Evolutionary conservation across 2,888 invertebrate genomes (phyloP).

Genomic region (Drosophila algonquin): DNA sequence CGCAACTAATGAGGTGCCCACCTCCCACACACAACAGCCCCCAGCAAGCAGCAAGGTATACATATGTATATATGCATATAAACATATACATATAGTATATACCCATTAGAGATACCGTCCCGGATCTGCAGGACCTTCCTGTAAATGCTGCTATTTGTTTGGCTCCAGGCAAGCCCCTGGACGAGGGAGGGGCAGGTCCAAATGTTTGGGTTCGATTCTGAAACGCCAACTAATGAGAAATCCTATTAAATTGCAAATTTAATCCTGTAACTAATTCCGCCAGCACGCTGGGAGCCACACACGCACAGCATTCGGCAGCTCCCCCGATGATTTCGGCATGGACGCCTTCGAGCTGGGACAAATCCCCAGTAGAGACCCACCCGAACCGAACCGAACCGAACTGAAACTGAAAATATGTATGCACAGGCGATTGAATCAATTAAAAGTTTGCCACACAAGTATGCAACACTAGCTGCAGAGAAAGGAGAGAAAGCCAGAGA

Average conservation of each 20-base stretch:
- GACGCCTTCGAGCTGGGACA: constrained; percentile 1
- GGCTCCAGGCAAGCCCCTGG: background rate
- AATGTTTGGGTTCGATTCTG: constrained; percentile 38
- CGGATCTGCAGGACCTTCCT: too few relatives aligned
- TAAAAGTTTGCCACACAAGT: constrained; percentile 60
- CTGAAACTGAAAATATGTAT: constrained; percentile 47
- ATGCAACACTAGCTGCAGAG: constrained; percentile 18
- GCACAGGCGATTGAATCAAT: constrained; percentile 69
- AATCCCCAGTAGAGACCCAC: background rate
- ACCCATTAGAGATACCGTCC: constrained; percentile 9
- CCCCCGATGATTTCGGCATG: background rate
- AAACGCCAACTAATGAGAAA: constrained; percentile 62
- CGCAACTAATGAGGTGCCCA: constrained; percentile 9
- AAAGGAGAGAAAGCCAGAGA: constrained; percentile 19
- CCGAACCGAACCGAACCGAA: background rate
- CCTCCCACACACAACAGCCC: constrained; percentile 14
- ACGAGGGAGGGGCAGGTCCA: background rate
- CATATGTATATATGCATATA: background rate
- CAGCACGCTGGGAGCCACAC: constrained; percentile 45
- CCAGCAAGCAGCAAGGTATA: background rate
- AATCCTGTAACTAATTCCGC: constrained; percentile 68
- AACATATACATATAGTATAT: constrained; percentile 15
- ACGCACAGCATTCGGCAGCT: constrained; percentile 10
- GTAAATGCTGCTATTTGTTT: constrained; percentile 15
- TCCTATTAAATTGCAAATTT: constrained; percentile 59